A percentile compares a stretch with the other conserved stretches of the same genome.
Conservation (phyloP, 2,888 invertebrate species). For the Artemia sp. region DNA sequence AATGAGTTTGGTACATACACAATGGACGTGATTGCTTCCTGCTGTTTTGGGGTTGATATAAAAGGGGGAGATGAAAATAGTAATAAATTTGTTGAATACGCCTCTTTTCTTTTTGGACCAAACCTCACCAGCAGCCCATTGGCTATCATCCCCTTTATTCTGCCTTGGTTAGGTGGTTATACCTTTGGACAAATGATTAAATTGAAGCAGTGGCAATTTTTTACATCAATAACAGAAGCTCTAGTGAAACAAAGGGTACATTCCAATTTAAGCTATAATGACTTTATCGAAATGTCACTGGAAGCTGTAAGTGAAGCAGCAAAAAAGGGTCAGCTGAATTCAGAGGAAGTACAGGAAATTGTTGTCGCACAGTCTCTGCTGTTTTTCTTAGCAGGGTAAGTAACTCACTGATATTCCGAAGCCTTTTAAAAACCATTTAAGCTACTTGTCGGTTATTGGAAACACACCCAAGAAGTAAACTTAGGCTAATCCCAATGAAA, state of each 20-base stretch:
- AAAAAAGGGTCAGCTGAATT: slow-evolving; percentile 15
- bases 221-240: slow-evolving; percentile 6
- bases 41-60: slow-evolving; percentile 3
- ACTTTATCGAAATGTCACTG: slow-evolving; percentile 19
- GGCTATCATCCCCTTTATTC: neutral
- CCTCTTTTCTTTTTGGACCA: neutral
- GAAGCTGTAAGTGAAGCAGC: slow-evolving; percentile 17
- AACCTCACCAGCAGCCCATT: neutral
- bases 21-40: slow-evolving; percentile 12
- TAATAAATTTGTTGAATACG: neutral
- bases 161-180: neutral
- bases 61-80: neutral
- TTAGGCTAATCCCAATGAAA: too few relatives aligned
- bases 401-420: neutral
- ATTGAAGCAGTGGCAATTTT: slow-evolving; percentile 13
- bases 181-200: neutral
- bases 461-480: too few relatives aligned
- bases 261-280: slow-evolving; percentile 17
- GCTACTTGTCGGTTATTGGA: too few relatives aligned
- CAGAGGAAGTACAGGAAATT: slow-evolving; percentile 20
- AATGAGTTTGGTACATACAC: neutral
- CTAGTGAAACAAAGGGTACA: slow-evolving; percentile 16
- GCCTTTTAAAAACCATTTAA: too few relatives aligned
- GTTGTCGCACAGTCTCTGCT: slow-evolving; percentile 17
- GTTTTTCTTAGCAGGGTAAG: slow-evolving; percentile 1